Evolutionary conservation across 92 coral and sea anemone genomes (phyloP).

Genomic region (Actinostola sp.): DNA sequence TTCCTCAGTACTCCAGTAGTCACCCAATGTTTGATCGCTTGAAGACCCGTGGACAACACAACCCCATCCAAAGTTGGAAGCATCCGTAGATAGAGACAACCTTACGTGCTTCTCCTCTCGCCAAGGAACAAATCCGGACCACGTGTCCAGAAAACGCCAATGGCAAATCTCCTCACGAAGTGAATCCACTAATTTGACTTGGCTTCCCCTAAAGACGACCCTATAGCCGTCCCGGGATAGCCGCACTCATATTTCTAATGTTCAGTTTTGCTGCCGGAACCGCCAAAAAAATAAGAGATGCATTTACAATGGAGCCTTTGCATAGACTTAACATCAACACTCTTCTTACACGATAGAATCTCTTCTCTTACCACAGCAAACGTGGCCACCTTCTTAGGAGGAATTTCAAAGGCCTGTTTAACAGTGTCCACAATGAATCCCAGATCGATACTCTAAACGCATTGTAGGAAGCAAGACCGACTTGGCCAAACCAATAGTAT

Average conservation of each 20-base stretch:
- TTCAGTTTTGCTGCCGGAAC: constrained; percentile 17
- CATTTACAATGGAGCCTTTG: constrained; percentile 22
- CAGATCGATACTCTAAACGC: neutral
- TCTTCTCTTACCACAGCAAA: neutral
- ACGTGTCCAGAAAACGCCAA: constrained; percentile 35
- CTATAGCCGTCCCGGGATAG: constrained; percentile 14
- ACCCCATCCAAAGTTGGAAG: constrained; percentile 42
- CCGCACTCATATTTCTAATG: constrained; percentile 11
- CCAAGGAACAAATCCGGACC: constrained; percentile 39
- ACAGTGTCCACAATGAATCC: neutral
- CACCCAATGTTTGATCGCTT: constrained; percentile 10
- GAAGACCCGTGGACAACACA: constrained; percentile 9
- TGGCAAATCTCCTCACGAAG: constrained; percentile 2
- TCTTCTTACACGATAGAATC: neutral
- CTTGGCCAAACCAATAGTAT: neutral
- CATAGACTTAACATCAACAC: neutral
- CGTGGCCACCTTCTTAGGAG: constrained; percentile 1
- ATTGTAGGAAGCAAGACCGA: neutral
- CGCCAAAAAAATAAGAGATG: constrained; percentile 9
- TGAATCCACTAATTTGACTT: constrained; percentile 2
- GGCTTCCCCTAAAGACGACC: neutral
- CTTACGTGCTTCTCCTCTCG: constrained; percentile 27
- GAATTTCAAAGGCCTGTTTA: neutral
- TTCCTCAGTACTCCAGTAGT: constrained; percentile 33
- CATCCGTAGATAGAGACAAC: constrained; percentile 32